phyloP scores from a whole-genome alignment of 2,797 vertebrate genomes.

The Mormyrus proboscirostris region DNA sequence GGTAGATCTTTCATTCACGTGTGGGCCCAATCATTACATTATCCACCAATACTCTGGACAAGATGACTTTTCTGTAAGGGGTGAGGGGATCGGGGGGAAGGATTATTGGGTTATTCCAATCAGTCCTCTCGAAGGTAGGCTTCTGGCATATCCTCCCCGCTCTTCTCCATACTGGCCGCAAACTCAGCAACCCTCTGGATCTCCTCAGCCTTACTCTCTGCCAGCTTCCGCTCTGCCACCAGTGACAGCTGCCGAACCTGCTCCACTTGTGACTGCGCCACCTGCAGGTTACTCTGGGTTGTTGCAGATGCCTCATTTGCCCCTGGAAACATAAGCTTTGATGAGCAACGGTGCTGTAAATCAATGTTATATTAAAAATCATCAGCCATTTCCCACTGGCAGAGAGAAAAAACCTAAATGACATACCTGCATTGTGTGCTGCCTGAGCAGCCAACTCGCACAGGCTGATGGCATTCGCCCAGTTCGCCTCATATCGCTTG shows the following conservation, averaged over 20 bases:
- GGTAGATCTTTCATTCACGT: not conserved
- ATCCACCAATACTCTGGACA: not conserved
- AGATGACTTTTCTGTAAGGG: not conserved
- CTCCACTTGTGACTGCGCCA: slow-evolving; percentile 75
- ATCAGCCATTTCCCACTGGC: not conserved
- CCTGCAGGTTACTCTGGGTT: slow-evolving; percentile 70
- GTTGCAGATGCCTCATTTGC: slow-evolving; percentile 77
- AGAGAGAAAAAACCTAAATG: not conserved
- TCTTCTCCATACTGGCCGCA: slow-evolving; percentile 42
- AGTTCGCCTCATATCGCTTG: slow-evolving; percentile 72
- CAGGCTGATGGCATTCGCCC: slow-evolving; percentile 74
- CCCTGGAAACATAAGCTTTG: slow-evolving; percentile 55
- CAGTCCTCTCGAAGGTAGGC: slow-evolving; percentile 88
- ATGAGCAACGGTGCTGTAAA: not conserved
- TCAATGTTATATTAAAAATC: not conserved
- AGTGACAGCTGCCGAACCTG: slow-evolving; percentile 67
- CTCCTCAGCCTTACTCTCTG: slow-evolving; percentile 80
- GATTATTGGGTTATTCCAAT: slow-evolving; percentile 31
- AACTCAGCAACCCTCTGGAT: slow-evolving; percentile 62
- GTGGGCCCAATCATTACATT: not conserved
- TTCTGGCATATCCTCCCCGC: slow-evolving; percentile 63
- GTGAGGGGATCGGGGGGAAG: not conserved
- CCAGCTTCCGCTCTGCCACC: slow-evolving; percentile 77
- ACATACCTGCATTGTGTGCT: slow-evolving; percentile 76
- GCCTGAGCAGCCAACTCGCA: slow-evolving; percentile 88